Percentiles rank a stretch among this genome's conserved stretches.
phyloP scores from a whole-genome alignment of 1,140 invertebrate species.

The Uloborus diversus region DNA sequence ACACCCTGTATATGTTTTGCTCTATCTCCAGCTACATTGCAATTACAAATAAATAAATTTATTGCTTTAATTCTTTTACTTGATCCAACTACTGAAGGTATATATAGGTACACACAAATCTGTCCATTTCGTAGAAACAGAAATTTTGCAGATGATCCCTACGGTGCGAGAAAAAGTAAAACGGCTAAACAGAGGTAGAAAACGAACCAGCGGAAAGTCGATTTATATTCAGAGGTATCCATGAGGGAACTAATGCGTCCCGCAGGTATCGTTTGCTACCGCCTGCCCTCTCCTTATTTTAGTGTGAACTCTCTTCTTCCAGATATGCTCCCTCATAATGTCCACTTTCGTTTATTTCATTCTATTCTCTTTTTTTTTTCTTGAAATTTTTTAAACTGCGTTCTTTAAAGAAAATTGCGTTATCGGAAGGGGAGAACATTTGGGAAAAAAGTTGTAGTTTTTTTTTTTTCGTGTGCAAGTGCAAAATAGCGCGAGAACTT shows the following conservation, averaged over 20 bases:
- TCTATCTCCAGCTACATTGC: too few relatives aligned
- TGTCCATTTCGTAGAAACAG: not conserved
- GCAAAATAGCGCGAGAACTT: too few relatives aligned
- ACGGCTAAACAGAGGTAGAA: not conserved
- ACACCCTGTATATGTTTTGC: too few relatives aligned
- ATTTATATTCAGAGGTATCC: constrained; percentile 45
- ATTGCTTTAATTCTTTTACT: too few relatives aligned
- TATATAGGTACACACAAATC: not conserved
- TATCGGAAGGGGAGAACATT: not conserved
- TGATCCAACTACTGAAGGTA: not conserved
- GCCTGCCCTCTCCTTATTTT: constrained; percentile 19
- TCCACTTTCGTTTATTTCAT: constrained; percentile 51
- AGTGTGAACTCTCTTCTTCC: not conserved
- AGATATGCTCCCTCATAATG: constrained; percentile 17
- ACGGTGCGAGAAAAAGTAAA: constrained; percentile 3
- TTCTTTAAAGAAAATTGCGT: not conserved
- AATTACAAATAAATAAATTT: too few relatives aligned
- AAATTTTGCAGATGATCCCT: constrained; percentile 15
- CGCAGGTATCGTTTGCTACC: constrained; percentile 41
- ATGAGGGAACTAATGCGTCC: constrained; percentile 35
- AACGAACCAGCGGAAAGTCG: too few relatives aligned
- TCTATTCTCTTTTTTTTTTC: not conserved
- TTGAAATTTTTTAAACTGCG: not conserved
- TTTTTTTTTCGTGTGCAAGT: not conserved
- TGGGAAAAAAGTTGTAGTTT: not conserved